Evolutionary conservation across 2,888 invertebrate genomes (phyloP), one percentile per base, ranked within the genome.

Genomic region (Bursaphelenchus okinawaensis): DNA sequence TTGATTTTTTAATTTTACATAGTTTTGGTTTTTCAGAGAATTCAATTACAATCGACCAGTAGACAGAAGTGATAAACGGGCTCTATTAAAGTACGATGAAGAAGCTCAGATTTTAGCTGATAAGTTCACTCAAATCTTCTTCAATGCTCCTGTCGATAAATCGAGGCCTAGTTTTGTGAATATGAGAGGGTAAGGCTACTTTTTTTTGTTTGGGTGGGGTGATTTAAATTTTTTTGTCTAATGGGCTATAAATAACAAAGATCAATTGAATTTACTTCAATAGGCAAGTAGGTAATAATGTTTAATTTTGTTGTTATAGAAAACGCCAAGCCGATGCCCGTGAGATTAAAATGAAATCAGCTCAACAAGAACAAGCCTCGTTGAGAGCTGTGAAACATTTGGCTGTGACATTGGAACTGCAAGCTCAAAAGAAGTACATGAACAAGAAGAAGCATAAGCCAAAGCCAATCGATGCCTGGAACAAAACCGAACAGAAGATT

Each of bases 21-120:
- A n/a, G n/a, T n/a, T n/a, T n/a, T n/a, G n/a, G n/a, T 22, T 16
- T 58, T 59, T 1, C 24, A 59, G 60, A 59, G 52, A 26, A 9
- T 59, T 59, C 51, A 59, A 59, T 50, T 59, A 19, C 12, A 9
- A 59, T 6, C 60, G 60, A 1, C 20, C 51, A 26, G 52, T 59
- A 8, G 60, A 59, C 40, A 1, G 52, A 4, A 31, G 50, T 12
- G 52, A 59, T n/a, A 12, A 12, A n/a, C 31, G 19, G 16, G 29
- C 50, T 12, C 16, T 16, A n/a, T 20, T 59, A 20, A 59, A 19
- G 24, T 29, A 51, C 22, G 19, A 20, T 8, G 52, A 40, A 40
- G 40, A 40, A 16, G 40, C 40, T 40, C 40, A n/a, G 6, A 40
- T 12, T 16, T 16, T 40, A n/a, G 40, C 40, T n/a, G 40, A 40